These are phyloP conservation scores for Chrysina gloriosa DNA, from an alignment of 2,888 invertebrate genomes.

Conservation along the genomic window DNA sequence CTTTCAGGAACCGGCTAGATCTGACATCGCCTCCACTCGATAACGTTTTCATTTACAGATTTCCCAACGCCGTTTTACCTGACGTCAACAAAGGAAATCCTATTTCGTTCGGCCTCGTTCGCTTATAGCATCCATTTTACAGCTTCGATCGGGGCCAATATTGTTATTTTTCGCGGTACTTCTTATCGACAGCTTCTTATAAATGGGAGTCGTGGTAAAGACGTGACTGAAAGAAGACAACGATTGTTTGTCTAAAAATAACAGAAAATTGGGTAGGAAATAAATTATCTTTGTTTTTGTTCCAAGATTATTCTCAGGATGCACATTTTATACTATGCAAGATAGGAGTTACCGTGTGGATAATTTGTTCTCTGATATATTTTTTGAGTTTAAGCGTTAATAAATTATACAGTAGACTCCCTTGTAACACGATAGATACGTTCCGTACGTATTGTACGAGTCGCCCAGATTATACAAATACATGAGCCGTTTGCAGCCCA, in stretches of 20 bases:
- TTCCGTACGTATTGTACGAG: no score
- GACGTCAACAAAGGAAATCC: conserved; percentile 56
- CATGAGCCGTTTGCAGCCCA: no score
- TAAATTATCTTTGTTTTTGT: no score
- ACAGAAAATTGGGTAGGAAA: no score
- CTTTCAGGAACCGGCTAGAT: not conserved
- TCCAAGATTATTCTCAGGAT: no score
- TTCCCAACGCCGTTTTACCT: conserved; percentile 58
- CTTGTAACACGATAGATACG: no score
- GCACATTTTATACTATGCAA: no score
- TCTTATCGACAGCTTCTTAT: conserved; percentile 1
- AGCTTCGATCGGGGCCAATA: conserved; percentile 54
- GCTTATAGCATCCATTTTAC: conserved; percentile 54
- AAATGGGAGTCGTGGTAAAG: not conserved
- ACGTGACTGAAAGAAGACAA: not conserved
- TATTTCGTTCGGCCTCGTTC: conserved; percentile 52
- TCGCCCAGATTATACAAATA: no score
- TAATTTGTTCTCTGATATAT: no score
- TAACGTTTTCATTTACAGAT: conserved; percentile 61
- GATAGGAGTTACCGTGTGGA: no score
- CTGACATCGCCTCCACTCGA: conserved; percentile 46
- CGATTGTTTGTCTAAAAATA: not conserved
- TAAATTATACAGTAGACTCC: no score
- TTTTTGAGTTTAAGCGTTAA: no score
- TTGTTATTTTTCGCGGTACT: conserved; percentile 50